A percentile compares a stretch with the other conserved stretches of the same genome.
Evolutionary conservation across 2,888 invertebrate species (phyloP).

Genomic region (Eupithecia tripunctaria): DNA sequence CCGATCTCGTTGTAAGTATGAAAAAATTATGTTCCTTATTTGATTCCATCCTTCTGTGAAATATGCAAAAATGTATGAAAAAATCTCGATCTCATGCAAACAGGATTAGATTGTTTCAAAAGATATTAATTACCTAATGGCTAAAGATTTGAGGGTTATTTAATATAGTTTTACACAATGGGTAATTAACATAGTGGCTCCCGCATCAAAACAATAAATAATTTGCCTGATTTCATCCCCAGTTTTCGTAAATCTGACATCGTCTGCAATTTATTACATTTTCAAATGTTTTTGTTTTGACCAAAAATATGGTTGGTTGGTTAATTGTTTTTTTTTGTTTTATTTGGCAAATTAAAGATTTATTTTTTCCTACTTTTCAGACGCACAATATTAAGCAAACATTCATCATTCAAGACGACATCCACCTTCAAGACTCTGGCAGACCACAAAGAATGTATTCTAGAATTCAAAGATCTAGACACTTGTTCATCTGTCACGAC

Average conservation of each 20-base stretch:
- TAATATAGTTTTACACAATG: too few species aligned
- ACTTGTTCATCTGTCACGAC: neutral
- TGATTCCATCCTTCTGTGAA: too few species aligned
- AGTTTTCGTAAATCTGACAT: neutral
- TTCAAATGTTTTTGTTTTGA: too few species aligned
- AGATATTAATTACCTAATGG: neutral
- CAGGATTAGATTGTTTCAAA: neutral
- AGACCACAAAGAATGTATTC: slow-evolving; percentile 25
- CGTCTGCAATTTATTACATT: neutral
- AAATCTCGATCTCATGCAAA: neutral
- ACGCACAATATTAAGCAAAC: neutral
- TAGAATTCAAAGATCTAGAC: slow-evolving; percentile 17
- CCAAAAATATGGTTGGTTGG: too few species aligned
- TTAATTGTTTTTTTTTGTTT: too few species aligned
- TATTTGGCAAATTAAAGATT: too few species aligned
- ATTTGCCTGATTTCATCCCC: neutral
- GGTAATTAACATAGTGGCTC: too few species aligned
- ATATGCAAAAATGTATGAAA: neutral
- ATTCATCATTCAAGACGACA: slow-evolving; percentile 23
- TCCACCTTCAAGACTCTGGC: slow-evolving; percentile 15
- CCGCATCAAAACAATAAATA: neutral
- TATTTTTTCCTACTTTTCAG: slow-evolving; percentile 26
- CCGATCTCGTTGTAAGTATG: slow-evolving; percentile 28
- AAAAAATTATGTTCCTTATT: too few species aligned
- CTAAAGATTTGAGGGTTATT: too few species aligned